phyloP scores from a whole-genome alignment of 2,113 vertebrate species.

The Silurus meridionalis region DNA sequence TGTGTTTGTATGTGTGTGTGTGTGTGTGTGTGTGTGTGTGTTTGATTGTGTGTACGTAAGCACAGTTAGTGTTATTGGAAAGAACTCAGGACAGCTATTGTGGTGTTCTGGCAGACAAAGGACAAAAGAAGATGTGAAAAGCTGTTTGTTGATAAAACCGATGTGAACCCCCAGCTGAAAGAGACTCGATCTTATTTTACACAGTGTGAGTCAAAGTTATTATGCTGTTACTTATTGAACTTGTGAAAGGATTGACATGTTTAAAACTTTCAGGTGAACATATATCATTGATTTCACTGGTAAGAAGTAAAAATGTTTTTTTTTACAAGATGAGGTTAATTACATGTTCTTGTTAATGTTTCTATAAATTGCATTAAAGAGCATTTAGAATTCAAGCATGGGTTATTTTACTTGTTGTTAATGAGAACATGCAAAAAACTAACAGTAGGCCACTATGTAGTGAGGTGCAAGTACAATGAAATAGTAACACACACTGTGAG shows the following conservation, averaged over 20 bases:
- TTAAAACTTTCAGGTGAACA: background rate
- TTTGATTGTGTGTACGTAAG: conserved; percentile 5
- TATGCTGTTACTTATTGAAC: conserved; percentile 2
- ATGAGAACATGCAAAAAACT: background rate
- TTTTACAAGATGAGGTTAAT: background rate
- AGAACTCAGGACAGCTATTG: conserved; percentile 52
- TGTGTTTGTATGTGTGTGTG: conserved; percentile 22
- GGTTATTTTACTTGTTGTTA: background rate
- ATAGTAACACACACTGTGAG: background rate
- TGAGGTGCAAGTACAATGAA: background rate
- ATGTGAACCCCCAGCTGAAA: conserved; percentile 48
- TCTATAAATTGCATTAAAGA: background rate
- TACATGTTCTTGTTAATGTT: background rate
- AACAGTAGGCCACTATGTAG: background rate
- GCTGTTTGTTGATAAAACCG: conserved; percentile 52
- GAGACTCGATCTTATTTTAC: conserved; percentile 45
- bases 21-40: conserved; percentile 29
- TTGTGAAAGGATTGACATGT: background rate
- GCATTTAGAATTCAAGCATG: background rate
- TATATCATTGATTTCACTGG: background rate
- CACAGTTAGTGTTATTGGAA: conserved; percentile 24
- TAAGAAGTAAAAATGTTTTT: background rate
- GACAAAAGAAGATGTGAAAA: conserved; percentile 49
- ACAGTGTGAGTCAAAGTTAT: conserved; percentile 31
- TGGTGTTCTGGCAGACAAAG: conserved; percentile 49